A percentile compares a stretch with the other conserved stretches of the same genome.
Conservation (phyloP, 2,797 vertebrate genomes). For the Gila robusta region DNA sequence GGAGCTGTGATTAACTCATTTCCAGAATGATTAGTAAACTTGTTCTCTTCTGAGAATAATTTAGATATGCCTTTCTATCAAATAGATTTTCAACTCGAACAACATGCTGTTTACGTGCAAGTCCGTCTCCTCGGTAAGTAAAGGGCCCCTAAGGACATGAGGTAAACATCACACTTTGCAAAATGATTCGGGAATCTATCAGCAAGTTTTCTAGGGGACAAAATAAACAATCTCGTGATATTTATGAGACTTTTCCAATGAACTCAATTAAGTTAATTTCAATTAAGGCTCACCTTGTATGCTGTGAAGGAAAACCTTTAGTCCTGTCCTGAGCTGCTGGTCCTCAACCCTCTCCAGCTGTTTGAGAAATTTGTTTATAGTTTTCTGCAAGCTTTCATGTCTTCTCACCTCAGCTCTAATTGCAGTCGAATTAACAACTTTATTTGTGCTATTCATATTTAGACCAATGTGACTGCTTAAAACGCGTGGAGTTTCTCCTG, state of each 20-base stretch:
- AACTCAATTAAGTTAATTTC: background rate
- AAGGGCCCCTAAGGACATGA: background rate
- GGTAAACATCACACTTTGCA: background rate
- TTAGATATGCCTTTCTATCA: background rate
- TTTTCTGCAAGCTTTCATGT: slow-evolving; percentile 82
- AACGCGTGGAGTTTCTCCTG: slow-evolving; percentile 63
- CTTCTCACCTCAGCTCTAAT: slow-evolving; percentile 87
- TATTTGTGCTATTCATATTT: slow-evolving; percentile 79
- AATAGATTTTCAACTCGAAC: background rate
- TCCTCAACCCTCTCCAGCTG: slow-evolving; percentile 83
- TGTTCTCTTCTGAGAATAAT: background rate
- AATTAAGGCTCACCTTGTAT: slow-evolving; percentile 82
- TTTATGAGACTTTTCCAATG: background rate
- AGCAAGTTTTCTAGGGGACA: background rate
- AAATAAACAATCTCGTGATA: background rate
- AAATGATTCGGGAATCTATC: background rate
- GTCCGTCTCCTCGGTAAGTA: background rate
- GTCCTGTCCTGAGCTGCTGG: slow-evolving; percentile 79
- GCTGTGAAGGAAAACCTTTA: slow-evolving; percentile 83
- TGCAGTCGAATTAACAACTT: slow-evolving; percentile 75
- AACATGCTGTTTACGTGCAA: background rate
- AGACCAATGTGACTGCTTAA: slow-evolving; percentile 60
- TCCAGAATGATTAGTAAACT: background rate
- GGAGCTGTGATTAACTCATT: background rate
- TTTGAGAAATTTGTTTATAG: slow-evolving; percentile 81